Evolutionary conservation across 2,797 vertebrate species (phyloP).

Genomic region (Dromococcyx pavoninus): DNA sequence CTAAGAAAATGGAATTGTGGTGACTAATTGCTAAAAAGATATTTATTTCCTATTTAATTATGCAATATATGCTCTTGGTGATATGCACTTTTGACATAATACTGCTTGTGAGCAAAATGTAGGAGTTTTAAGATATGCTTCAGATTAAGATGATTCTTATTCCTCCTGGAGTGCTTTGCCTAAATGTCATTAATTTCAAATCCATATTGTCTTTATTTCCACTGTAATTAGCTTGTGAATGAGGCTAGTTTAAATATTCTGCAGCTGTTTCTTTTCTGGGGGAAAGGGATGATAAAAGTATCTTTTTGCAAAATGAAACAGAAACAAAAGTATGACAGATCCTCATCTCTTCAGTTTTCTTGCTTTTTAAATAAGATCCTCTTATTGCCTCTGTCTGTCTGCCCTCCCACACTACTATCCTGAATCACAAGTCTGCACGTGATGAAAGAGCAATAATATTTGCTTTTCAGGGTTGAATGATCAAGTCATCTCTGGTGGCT

Average conservation of each 20-base stretch:
- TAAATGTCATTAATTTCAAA: slow-evolving; percentile 49
- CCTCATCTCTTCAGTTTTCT: background rate
- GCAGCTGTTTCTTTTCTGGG: slow-evolving; percentile 56
- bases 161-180: background rate
- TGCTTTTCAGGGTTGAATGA: slow-evolving; percentile 61
- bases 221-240: slow-evolving; percentile 54
- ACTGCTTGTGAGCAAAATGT: background rate
- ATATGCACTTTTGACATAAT: background rate
- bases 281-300: slow-evolving; percentile 1
- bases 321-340: slow-evolving; percentile 8
- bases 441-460: slow-evolving; percentile 61
- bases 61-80: background rate
- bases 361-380: background rate
- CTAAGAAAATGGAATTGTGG: slow-evolving; percentile 1
- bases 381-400: slow-evolving; percentile 18
- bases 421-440: slow-evolving; percentile 9
- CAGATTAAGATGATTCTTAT: background rate
- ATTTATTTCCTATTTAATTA: slow-evolving; percentile 40
- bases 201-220: slow-evolving; percentile 48
- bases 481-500: slow-evolving; percentile 51
- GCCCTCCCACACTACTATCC: background rate
- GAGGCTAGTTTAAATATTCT: slow-evolving; percentile 45
- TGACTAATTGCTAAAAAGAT: slow-evolving; percentile 16
- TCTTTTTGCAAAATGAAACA: slow-evolving; percentile 3
- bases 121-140: background rate